Base-by-base conservation (phyloP, 2,113 vertebrate genomes). In the Petaurus breviceps region DNA sequence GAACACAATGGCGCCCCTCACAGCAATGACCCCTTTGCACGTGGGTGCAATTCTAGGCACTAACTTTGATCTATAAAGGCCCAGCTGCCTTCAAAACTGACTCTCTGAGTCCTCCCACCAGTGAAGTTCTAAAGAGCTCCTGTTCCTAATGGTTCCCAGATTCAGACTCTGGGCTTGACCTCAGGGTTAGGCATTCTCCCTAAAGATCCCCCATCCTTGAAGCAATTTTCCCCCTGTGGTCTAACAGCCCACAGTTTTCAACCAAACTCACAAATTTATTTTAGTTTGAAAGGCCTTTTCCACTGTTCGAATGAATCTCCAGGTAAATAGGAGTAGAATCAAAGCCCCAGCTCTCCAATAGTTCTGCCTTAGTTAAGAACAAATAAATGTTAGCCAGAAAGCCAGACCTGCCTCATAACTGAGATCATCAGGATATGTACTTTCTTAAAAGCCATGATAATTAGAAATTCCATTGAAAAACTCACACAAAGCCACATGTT, bases 401-500 rank as follows among this genome's bases (percentile, higher is more conserved):
- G 22, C 14, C 9, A 94, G 47, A 25, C 49, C 53, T 94, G 52
- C 54, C 0, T 77, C 68, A 51, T 54, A 49, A 22, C 37, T 51
- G 31, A 94, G 51, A 89, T 57, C 47, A 52, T 51, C n/a, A 46
- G 25, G 5, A 24, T 90, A 52, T 2, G 19, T 28, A 19, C 49
- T 91, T 94, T 90, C 47, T 26, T 61, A 89, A 92, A 52, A 52
- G 47, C 25, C 90, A 90, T 26, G 11, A 46, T 94, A 93, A 84
- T 93, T 61, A 91, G 90, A 93, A 91, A 51, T 93, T 97, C 91
- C 57, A 61, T 95, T 94, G 93, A 95, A 96, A 96, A 57, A 50
- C 24, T 24, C 54, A 93, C 89, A 53, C 93, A 94, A 4, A 94
- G 1, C 31, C 0, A 2, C 89, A 51, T 51, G 84, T 96, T 96